Conservation (phyloP, 2,888 invertebrate genomes). For the Chouioia cunea region DNA sequence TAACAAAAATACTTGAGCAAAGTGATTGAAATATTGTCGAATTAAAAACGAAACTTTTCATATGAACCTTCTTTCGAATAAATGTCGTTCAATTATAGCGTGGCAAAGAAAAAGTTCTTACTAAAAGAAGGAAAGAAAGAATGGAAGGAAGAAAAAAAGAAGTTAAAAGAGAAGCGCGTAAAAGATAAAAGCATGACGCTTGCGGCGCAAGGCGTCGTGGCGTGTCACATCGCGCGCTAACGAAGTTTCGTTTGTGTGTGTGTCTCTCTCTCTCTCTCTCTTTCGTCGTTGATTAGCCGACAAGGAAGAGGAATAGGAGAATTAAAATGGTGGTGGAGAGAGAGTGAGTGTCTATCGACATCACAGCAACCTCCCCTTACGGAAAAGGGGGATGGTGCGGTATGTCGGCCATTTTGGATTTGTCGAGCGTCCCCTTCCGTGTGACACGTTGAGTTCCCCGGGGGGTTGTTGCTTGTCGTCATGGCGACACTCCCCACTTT, state of each 20-base stretch:
- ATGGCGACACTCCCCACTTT: conserved; percentile 64
- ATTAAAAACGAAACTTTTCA: no score
- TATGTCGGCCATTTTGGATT: no score
- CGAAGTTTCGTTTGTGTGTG: conserved; percentile 18
- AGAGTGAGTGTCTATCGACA: conserved; percentile 24
- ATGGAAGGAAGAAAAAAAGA: not conserved
- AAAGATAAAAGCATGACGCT: conserved; percentile 7
- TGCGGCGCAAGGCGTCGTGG: conserved; percentile 10
- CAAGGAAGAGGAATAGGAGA: not conserved
- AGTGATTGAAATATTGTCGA: no score
- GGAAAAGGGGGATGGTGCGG: conserved; percentile 33
- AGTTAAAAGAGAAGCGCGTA: not conserved
- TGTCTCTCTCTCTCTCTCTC: conserved; percentile 3
- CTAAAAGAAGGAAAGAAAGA: not conserved
- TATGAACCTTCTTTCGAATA: no score
- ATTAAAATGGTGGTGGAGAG: conserved; percentile 2
- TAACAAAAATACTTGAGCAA: no score
- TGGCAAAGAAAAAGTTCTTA: no score
- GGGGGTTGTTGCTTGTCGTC: conserved; percentile 65
- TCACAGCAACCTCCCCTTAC: not conserved
- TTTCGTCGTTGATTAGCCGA: conserved; percentile 27
- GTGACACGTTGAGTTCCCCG: conserved; percentile 66
- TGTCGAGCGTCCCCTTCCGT: conserved; percentile 63
- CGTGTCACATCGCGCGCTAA: conserved; percentile 23
- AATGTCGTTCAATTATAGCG: no score